A percentile compares a stretch with the other conserved stretches of the same genome.
Evolutionary conservation across 1,140 invertebrate species (phyloP).

Genomic region (Heliothis subflexa): DNA sequence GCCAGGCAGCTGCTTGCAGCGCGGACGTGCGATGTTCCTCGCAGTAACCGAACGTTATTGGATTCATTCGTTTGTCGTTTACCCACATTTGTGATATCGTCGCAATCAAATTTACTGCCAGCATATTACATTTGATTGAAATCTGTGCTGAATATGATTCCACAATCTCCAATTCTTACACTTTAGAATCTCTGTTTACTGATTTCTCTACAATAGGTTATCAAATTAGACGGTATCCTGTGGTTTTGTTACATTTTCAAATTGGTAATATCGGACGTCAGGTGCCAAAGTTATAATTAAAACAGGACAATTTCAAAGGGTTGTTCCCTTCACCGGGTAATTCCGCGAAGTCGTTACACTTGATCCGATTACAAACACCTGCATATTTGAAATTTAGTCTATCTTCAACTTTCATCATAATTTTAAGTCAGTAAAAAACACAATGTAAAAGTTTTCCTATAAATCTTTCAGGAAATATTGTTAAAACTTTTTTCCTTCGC

Average conservation of each 20-base stretch:
- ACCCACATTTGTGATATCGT: conserved; percentile 14
- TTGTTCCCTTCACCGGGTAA: not conserved
- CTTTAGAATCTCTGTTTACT: too few species aligned
- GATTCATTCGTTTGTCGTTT: conserved; percentile 51
- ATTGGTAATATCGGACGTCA: not conserved
- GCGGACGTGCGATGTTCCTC: conserved; percentile 51
- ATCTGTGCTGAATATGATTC: not conserved
- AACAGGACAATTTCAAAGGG: conserved; percentile 17
- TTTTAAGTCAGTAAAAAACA: not conserved
- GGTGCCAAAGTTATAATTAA: conserved; percentile 10
- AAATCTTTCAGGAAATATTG: conserved; percentile 15
- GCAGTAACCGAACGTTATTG: conserved; percentile 54
- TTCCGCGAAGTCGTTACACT: not conserved
- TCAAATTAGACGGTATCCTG: not conserved
- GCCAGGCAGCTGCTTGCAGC: conserved; percentile 49
- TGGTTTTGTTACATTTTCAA: not conserved
- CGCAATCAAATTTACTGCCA: conserved; percentile 24
- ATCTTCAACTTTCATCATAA: conserved; percentile 2
- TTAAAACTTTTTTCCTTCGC: not conserved
- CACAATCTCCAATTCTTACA: too few species aligned
- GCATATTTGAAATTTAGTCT: conserved; percentile 1
- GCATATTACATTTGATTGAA: conserved; percentile 15
- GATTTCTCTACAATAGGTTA: not conserved
- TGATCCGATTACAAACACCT: conserved; percentile 24
- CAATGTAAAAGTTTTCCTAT: conserved; percentile 14